These are phyloP conservation scores for Cephus sareptanus DNA, from an alignment of 2,888 invertebrate genomes.

Conservation along the genomic window DNA sequence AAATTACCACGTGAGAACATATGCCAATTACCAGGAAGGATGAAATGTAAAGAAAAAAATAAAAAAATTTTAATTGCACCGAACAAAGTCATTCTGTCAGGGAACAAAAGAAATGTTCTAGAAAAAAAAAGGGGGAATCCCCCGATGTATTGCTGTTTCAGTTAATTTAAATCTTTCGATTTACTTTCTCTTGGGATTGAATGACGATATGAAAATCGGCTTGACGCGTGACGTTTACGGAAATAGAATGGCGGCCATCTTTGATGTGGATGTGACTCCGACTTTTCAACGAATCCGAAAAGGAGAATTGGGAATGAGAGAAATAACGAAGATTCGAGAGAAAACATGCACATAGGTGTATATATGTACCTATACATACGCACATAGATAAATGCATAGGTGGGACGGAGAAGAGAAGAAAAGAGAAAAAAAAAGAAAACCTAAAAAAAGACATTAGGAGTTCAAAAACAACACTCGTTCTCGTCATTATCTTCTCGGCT, in stretches of 20 bases:
- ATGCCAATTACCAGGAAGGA: neutral
- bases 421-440: neutral
- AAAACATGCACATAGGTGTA: neutral
- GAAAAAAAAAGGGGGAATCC: neutral
- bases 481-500: constrained; percentile 4
- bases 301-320: neutral
- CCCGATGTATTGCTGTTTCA: neutral
- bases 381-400: neutral
- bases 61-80: no score
- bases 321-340: neutral
- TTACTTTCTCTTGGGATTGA: neutral
- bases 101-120: neutral
- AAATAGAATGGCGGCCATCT: neutral
- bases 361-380: neutral
- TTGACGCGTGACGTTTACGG: neutral
- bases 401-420: neutral
- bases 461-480: constrained; percentile 1
- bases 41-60: neutral
- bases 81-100: no score
- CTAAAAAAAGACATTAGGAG: neutral
- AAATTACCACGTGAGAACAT: neutral
- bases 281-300: neutral
- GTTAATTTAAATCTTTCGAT: neutral
- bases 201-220: neutral
- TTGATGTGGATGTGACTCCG: neutral